Evolutionary conservation across 1,140 invertebrate species (phyloP).

Genomic region (Chrysopa pallens): DNA sequence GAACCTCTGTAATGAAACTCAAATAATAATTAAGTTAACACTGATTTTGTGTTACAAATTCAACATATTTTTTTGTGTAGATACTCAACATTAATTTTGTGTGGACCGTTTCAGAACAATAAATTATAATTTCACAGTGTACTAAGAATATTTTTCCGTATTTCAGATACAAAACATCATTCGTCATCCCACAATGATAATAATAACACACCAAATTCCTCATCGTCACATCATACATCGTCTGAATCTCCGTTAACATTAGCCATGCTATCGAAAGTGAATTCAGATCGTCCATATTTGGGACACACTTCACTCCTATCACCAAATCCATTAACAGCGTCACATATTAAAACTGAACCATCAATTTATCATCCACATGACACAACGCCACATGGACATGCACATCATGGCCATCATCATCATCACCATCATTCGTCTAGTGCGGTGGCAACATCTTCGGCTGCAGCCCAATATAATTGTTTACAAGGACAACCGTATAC

Average conservation of each 20-base stretch:
- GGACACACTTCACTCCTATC: conserved; percentile 28
- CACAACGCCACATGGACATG: background rate
- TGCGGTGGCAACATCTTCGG: conserved; percentile 9
- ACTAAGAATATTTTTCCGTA: background rate
- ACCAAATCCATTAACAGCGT: conserved; percentile 8
- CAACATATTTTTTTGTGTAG: too few species aligned
- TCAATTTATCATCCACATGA: conserved; percentile 5
- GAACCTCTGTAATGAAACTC: too few species aligned
- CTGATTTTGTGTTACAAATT: too few species aligned
- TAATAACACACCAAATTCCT: conserved; percentile 3
- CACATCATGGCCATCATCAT: conserved; percentile 4
- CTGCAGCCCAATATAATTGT: conserved; percentile 14
- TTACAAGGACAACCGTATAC: conserved; percentile 19
- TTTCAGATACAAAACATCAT: conserved; percentile 1
- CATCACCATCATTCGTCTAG: background rate
- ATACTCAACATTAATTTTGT: too few species aligned
- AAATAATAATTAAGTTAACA: too few species aligned
- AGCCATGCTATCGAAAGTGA: conserved; percentile 2
- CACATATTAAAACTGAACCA: conserved; percentile 19
- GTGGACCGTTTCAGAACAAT: too few species aligned
- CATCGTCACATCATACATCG: conserved; percentile 10
- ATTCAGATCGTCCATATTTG: conserved; percentile 22
- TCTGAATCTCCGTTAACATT: conserved; percentile 7
- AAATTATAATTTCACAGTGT: too few species aligned
- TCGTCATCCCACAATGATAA: background rate